Evolutionary conservation across 37 sponge, comb jelly and placozoan genomes (phyloP).

Genomic region (Spongilla lacustris): DNA sequence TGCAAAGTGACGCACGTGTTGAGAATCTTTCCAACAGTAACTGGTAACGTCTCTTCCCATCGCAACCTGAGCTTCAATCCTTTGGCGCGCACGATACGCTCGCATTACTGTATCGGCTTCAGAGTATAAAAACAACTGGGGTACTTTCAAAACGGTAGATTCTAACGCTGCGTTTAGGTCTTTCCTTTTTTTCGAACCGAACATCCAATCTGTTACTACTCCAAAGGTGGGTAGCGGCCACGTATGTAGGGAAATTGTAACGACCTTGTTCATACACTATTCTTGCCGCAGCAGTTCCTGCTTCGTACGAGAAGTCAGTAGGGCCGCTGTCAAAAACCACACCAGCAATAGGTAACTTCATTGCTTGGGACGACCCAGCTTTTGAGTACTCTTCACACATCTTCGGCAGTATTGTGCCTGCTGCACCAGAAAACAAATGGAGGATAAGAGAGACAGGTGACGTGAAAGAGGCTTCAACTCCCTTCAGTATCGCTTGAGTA

Average conservation of each 20-base stretch:
- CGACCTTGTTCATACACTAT: conserved; percentile 51
- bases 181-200: conserved; percentile 30
- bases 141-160: conserved; percentile 12
- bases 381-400: neutral
- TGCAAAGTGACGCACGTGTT: conserved; percentile 44
- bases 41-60: conserved; percentile 35
- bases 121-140: conserved; percentile 69
- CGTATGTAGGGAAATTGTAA: neutral
- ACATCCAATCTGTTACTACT: neutral
- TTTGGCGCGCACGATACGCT: neutral
- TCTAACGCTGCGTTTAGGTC: conserved; percentile 12
- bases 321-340: conserved; percentile 78
- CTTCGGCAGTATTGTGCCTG: conserved; percentile 5
- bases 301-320: conserved; percentile 15
- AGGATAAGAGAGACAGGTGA: conserved; percentile 13
- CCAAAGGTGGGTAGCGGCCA: conserved; percentile 12
- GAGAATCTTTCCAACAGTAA: conserved; percentile 38
- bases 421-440: conserved; percentile 55
- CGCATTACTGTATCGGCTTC: conserved; percentile 39
- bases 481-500: neutral
- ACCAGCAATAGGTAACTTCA: conserved; percentile 14
- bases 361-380: neutral
- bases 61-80: conserved; percentile 34
- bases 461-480: neutral
- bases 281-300: conserved; percentile 61